Evolutionary conservation across 1,140 invertebrate species (phyloP).

Genomic region (Dreissena polymorpha): DNA sequence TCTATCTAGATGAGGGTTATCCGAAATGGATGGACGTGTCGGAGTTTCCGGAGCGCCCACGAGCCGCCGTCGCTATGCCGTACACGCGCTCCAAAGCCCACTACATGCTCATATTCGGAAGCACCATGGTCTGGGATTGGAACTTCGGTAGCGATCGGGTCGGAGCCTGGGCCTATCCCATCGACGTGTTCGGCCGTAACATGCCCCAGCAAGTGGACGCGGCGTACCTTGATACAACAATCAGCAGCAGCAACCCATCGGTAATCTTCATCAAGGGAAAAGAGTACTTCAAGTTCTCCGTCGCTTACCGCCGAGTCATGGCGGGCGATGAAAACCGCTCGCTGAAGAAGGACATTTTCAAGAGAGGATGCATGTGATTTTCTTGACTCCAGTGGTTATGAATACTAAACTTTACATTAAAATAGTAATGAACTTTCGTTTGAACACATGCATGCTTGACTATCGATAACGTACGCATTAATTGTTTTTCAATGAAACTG

Average conservation of each 20-base stretch:
- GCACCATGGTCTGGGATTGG: constrained; percentile 52
- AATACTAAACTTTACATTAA: too few species aligned
- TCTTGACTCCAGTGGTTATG: background rate
- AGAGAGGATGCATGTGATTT: constrained; percentile 12
- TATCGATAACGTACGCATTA: too few species aligned
- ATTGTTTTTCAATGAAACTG: too few species aligned
- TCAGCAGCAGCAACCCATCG: background rate
- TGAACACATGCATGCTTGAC: too few species aligned
- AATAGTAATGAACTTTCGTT: too few species aligned
- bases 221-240: constrained; percentile 3
- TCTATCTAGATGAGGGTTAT: constrained; percentile 14
- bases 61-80: constrained; percentile 46
- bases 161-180: constrained; percentile 51
- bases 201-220: constrained; percentile 40
- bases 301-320: constrained; percentile 4
- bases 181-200: constrained; percentile 43
- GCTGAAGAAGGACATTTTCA: constrained; percentile 16
- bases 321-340: background rate
- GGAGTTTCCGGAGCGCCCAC: constrained; percentile 44
- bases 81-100: constrained; percentile 21
- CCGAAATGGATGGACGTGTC: constrained; percentile 41
- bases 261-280: constrained; percentile 40
- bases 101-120: constrained; percentile 51
- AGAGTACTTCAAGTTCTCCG: constrained; percentile 19
- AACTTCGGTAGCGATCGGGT: constrained; percentile 32